Evolutionary conservation across 2,888 invertebrate genomes (phyloP).

Genomic region (Trissolcus brochymenae): DNA sequence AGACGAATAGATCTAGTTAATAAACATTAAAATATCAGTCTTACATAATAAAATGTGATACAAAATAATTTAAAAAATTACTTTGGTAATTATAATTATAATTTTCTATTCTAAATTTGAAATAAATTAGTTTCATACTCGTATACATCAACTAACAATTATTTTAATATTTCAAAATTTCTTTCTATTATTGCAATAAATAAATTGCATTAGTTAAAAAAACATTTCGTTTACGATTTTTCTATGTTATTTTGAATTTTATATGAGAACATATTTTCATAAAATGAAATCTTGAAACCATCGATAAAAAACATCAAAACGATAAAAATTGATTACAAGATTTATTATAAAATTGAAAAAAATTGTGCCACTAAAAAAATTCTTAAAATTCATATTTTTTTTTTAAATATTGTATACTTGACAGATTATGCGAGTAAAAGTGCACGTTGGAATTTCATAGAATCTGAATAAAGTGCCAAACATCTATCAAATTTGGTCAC

Average conservation of each 20-base stretch:
- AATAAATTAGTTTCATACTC: background rate
- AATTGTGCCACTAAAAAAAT: too few species aligned
- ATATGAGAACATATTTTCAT: background rate
- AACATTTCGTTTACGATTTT: background rate
- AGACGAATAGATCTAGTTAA: constrained; percentile 11
- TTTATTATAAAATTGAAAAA: too few species aligned
- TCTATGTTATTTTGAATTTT: background rate
- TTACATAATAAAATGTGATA: constrained; percentile 22
- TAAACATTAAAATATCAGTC: constrained; percentile 36
- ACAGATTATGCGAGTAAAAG: too few species aligned
- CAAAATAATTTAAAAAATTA: constrained; percentile 22
- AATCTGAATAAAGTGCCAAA: too few species aligned
- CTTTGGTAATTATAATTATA: constrained; percentile 30
- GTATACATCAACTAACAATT: background rate
- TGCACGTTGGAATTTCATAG: too few species aligned
- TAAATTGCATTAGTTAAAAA: background rate
- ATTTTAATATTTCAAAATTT: background rate
- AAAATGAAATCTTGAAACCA: too few species aligned
- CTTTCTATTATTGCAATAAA: background rate
- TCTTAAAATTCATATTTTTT: too few species aligned
- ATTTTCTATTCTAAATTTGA: background rate
- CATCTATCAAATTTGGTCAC: too few species aligned
- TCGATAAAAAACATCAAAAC: too few species aligned
- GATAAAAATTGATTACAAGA: too few species aligned
- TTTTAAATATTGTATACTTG: too few species aligned